These are phyloP conservation scores for Recurvirostra avosetta DNA, from an alignment of 2,113 vertebrate genomes.

Conservation along the genomic window DNA sequence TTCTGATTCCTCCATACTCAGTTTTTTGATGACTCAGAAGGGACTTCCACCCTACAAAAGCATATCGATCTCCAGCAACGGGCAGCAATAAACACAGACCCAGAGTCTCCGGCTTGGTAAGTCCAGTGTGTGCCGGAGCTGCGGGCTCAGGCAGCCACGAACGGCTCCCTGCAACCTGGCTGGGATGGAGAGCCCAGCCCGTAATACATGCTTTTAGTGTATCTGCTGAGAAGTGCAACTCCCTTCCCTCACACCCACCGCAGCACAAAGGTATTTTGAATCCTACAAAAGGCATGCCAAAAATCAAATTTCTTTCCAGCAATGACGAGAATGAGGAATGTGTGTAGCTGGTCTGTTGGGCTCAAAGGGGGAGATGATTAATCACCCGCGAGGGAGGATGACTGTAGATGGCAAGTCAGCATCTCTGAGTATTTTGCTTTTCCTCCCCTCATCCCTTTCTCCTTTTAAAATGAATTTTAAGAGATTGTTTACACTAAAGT, in stretches of 20 bases:
- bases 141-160: neutral
- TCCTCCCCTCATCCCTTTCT: neutral
- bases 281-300: conserved; percentile 27
- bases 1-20: neutral
- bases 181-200: neutral
- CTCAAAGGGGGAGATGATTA: conserved; percentile 6
- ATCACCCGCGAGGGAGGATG: conserved; percentile 39
- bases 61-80: neutral
- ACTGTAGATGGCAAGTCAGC: conserved; percentile 43
- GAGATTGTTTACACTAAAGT: neutral
- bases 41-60: neutral
- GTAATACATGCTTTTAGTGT: neutral
- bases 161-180: neutral
- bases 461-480: conserved; percentile 29
- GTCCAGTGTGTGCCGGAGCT: neutral
- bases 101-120: neutral
- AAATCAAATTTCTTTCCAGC: conserved; percentile 13
- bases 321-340: conserved; percentile 45
- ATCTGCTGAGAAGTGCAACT: conserved; percentile 21
- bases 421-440: conserved; percentile 41
- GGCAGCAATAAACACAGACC: neutral
- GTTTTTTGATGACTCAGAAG: neutral
- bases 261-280: conserved; percentile 35
- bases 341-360: neutral
- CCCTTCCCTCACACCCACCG: neutral